Evolutionary conservation across 2,888 invertebrate genomes (phyloP).

Genomic region (Papilio demoleus): DNA sequence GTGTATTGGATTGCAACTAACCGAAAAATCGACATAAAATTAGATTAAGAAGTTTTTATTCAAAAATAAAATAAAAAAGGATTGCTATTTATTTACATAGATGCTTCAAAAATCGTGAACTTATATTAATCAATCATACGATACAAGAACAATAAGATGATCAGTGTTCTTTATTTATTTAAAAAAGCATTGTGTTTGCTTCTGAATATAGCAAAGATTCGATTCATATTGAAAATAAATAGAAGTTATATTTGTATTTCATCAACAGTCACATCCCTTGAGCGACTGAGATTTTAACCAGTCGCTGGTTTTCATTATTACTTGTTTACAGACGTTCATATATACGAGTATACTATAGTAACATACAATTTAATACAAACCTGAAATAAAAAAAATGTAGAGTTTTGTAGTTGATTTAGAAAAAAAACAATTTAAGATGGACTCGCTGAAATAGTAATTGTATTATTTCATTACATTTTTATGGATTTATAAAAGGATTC

Average conservation of each 20-base stretch:
- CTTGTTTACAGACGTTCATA: not conserved
- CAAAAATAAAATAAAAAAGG: too few relatives aligned
- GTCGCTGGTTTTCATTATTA: constrained; percentile 16
- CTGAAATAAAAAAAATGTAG: too few relatives aligned
- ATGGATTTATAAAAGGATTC: too few relatives aligned
- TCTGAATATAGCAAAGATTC: not conserved
- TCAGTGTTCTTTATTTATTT: not conserved
- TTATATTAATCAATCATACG: too few relatives aligned
- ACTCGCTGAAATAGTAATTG: too few relatives aligned
- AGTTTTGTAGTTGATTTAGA: not conserved
- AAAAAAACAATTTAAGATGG: not conserved
- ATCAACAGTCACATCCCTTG: constrained; percentile 33
- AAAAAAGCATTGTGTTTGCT: constrained; percentile 8
- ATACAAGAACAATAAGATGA: not conserved
- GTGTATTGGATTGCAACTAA: too few relatives aligned
- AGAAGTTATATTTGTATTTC: constrained; percentile 31
- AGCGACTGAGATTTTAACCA: constrained; percentile 1
- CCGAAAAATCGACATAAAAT: too few relatives aligned
- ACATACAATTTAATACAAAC: too few relatives aligned
- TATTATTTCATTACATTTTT: too few relatives aligned
- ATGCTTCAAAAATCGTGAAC: too few relatives aligned
- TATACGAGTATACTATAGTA: not conserved
- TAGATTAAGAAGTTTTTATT: too few relatives aligned
- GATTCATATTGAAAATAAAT: constrained; percentile 29
- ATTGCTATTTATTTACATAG: not conserved